Percentiles rank a stretch among this genome's conserved stretches.
Conservation (phyloP, 2,113 vertebrate species). For the Centrocercus urophasianus region DNA sequence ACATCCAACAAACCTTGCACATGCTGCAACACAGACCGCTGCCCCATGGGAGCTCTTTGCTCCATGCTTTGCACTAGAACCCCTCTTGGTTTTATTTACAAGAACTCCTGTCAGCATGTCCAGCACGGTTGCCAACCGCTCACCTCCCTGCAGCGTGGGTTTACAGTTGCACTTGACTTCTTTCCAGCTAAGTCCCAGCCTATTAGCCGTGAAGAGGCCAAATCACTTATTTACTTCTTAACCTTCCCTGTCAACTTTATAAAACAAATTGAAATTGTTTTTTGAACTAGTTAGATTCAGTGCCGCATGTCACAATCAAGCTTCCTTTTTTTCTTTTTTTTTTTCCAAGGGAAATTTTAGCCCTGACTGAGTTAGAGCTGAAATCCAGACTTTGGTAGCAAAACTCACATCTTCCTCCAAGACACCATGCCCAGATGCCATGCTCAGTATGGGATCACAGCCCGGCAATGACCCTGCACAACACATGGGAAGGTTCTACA, state of each 20-base stretch:
- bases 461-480: not conserved
- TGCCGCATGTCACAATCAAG: rapidly evolving
- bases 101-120: not conserved
- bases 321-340: not conserved
- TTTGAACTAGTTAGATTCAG: not conserved
- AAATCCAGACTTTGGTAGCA: not conserved
- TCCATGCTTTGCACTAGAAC: no score
- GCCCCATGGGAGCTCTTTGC: not conserved
- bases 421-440: rapidly evolving
- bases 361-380: not conserved
- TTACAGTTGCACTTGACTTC: not conserved
- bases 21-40: not conserved
- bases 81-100: not conserved
- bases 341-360: not conserved
- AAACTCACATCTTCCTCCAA: not conserved
- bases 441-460: not conserved
- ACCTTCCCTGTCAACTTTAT: not conserved
- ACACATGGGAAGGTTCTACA: not conserved
- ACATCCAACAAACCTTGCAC: not conserved
- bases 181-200: not conserved
- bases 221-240: not conserved
- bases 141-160: not conserved
- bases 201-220: not conserved
- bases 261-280: not conserved
- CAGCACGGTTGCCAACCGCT: not conserved